Base-by-base conservation (phyloP, 35 echinoderm and acorn worm genomes). In the Eucidaris tribuloides region DNA sequence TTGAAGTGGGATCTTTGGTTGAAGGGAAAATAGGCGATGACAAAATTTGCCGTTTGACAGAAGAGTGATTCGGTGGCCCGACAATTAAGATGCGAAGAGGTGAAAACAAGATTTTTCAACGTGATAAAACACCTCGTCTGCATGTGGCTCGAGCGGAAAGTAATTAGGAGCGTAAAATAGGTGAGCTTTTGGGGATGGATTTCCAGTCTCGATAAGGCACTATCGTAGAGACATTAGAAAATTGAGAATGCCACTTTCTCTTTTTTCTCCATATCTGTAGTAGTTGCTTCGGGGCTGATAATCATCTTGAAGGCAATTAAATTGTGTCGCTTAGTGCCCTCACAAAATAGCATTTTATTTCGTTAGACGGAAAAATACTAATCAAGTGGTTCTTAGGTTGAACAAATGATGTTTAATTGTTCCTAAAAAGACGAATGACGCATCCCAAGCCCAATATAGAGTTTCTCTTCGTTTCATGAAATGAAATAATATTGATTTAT, bases 21-120 rank as follows among this genome's bases (percentile, higher is more conserved):
- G 61, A 74, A 40, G 68, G 30, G 41, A 74, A 74, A 22, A 44
- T 27, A 74, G 28, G 44, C 9, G 34, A 74, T 44, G 68, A 74
- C 68, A 38, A 74, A 74, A 74, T 74, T 42, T 40, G 28, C n/a
- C 37, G 44, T 74, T 27, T 74, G 68, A 74, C 68, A 74, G 68
- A 41, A 74, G 38, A 74, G 41, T 42, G 68, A 74, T 74, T 74
- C 68, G 68, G 37, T 74, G 68, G 68, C 68, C 68, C 68, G 68
- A n/a, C 68, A 74, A 74, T 74, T 74, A 74, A 74, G 68, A 74
- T 74, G 68, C 68, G 68, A 74, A 74, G 68, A 74, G 68, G 68
- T 74, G 68, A 74, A 74, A 74, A 74, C 44, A 74, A 74, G 68
- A 74, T 74, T 74, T 74, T 74, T 74, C 68, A 24, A 74, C 68